Evolutionary conservation across 2,113 vertebrate species (phyloP).

Genomic region (Eidolon helvum): DNA sequence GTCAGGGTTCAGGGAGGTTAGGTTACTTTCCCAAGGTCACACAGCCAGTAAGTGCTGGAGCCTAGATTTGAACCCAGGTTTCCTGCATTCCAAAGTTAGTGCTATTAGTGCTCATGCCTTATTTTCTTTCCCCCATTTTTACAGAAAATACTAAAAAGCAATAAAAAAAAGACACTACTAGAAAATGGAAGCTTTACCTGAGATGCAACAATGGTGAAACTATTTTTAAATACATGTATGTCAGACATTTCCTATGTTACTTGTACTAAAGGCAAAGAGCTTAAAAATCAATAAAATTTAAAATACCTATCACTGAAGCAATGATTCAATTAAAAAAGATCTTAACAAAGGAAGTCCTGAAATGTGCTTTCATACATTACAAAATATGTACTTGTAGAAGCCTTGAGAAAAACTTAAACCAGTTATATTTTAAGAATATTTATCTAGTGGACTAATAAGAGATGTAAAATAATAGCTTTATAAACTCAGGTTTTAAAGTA

Average conservation of each 20-base stretch:
- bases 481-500: background rate
- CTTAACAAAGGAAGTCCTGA: background rate
- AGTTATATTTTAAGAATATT: background rate
- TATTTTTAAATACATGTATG: conserved; percentile 2
- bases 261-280: background rate
- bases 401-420: background rate
- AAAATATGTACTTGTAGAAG: background rate
- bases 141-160: background rate
- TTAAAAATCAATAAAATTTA: background rate
- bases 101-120: background rate
- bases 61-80: background rate
- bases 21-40: background rate
- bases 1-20: background rate
- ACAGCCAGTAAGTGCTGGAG: background rate
- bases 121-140: background rate
- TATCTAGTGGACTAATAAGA: background rate
- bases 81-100: background rate
- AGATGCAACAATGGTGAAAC: background rate
- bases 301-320: background rate
- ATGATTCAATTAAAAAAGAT: background rate
- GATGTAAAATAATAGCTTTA: background rate
- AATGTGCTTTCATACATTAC: background rate
- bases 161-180: background rate
- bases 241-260: background rate
- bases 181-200: background rate